Base-by-base conservation (phyloP, 2,888 invertebrate species). In the Notocelia uddmanniana region DNA sequence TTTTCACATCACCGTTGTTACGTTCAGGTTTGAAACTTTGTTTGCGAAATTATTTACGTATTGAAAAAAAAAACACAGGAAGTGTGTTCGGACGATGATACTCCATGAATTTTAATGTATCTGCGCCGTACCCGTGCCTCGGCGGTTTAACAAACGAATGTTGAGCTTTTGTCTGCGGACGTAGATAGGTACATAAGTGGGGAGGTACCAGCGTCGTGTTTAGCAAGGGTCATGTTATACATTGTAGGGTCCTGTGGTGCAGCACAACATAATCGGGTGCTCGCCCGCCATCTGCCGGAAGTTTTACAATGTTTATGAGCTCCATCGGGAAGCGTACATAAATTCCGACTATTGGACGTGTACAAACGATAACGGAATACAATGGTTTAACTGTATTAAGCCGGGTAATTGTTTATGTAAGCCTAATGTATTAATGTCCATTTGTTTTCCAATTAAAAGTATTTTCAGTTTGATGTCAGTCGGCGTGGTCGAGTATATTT, bases 301-400 rank as follows among this genome's bases (percentile, higher is more conserved):
- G 90, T 91, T 92, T 89, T 92, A 89, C 91, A 91, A 90, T 90
- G 90, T 92, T 91, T 92, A 92, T 92, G 89, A 90, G 89, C 85
- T 86, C 86, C 89, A 90, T 89, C 85, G 91, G 91, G 86, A 89
- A 90, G 86, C 87, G 86, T 85, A 84, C 89, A 90, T 91, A 91
- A 92, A 91, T 90, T 87, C 83, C 81, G 83, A 85, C 88, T 84
- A 88, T 88, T 87, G 87, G 87, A 88, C 86, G 79, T 83, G 83
- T 82, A 81, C 80, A 78, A 78, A 85, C 83, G 88, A 89, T 89
- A 90, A 86, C 85, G 79, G 80, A 79, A 81, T 83, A 84, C 86
- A 85, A 86, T 83, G 84, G 83, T 81, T 85, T 84, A 82, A 85
- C 82, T 81, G 79, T 83, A 83, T 85, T 84, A 84, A 84, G 80